Conservation (phyloP, 1,140 invertebrate species). For the Megalonaias nervosa region DNA sequence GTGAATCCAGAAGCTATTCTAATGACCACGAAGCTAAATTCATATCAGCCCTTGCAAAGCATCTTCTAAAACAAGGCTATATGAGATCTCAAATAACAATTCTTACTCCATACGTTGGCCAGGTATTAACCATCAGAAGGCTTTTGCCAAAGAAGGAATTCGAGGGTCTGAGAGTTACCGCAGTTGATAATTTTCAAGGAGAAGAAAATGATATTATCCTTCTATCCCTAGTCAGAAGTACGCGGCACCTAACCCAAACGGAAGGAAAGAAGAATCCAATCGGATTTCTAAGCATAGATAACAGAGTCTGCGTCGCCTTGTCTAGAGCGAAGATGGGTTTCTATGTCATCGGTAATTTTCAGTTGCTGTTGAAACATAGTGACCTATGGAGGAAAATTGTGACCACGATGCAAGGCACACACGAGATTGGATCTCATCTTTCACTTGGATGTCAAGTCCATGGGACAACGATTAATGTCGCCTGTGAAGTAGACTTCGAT, state of each 20-base stretch:
- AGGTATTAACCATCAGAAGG: conserved; percentile 50
- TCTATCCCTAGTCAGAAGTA: conserved; percentile 84
- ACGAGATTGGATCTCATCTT: conserved; percentile 49
- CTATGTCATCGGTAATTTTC: conserved; percentile 80
- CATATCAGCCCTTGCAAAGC: conserved; percentile 49
- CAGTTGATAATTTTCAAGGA: conserved; percentile 82
- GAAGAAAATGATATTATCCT: conserved; percentile 88
- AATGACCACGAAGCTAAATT: conserved; percentile 66
- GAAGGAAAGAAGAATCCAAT: conserved; percentile 74
- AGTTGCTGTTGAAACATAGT: conserved; percentile 71
- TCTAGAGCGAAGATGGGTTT: conserved; percentile 84
- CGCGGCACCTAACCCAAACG: conserved; percentile 61
- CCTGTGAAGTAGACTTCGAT: conserved; percentile 55
- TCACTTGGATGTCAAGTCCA: conserved; percentile 69
- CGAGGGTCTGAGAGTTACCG: conserved; percentile 72
- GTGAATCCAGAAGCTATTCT: conserved; percentile 56
- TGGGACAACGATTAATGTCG: conserved; percentile 35
- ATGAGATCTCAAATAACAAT: conserved; percentile 62
- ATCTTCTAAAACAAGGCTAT: conserved; percentile 68
- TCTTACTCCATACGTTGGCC: conserved; percentile 67
- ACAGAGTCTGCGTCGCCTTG: conserved; percentile 86
- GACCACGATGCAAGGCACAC: conserved; percentile 28
- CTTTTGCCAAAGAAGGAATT: conserved; percentile 42
- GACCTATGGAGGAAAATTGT: conserved; percentile 69
- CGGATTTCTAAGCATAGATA: conserved; percentile 83